Evolutionary conservation across 1,140 invertebrate species (phyloP).

Genomic region (Drosophila kohkoa): DNA sequence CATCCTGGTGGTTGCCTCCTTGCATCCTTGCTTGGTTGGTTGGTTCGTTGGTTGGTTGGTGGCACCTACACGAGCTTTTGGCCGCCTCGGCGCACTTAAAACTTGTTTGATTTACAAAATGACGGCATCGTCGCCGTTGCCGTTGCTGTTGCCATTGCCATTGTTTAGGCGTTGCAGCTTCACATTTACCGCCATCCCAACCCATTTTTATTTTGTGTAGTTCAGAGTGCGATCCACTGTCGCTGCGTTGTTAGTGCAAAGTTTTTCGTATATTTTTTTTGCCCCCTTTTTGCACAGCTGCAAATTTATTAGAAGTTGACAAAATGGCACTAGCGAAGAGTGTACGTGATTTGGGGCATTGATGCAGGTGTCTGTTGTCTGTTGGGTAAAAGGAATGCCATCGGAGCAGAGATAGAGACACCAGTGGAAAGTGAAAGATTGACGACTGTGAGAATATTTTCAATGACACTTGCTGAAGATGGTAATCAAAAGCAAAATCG

Average conservation of each 20-base stretch:
- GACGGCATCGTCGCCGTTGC: constrained; percentile 43
- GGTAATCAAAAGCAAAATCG: constrained; percentile 1
- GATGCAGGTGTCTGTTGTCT: constrained; percentile 4
- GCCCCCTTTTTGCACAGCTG: constrained; percentile 4
- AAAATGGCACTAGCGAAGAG: constrained; percentile 38
- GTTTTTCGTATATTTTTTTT: constrained; percentile 15
- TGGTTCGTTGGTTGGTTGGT: too few species aligned
- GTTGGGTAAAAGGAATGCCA: background rate
- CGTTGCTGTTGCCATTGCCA: constrained; percentile 9
- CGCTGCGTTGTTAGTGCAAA: constrained; percentile 26
- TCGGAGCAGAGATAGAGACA: background rate
- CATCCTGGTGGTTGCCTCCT: constrained; percentile 15
- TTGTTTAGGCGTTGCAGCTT: constrained; percentile 37
- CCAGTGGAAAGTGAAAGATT: constrained; percentile 29
- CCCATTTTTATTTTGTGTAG: constrained; percentile 1
- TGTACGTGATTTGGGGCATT: constrained; percentile 46
- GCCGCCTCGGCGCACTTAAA: constrained; percentile 50
- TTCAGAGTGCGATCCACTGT: constrained; percentile 51
- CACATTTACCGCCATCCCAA: background rate
- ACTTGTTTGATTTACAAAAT: constrained; percentile 64
- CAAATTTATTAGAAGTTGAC: constrained; percentile 61
- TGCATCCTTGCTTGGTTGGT: too few species aligned
- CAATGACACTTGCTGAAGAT: background rate
- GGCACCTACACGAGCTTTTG: constrained; percentile 44
- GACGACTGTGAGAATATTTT: constrained; percentile 7